phyloP scores from a whole-genome alignment of 2,888 invertebrate species.

The Phalangium opilio region DNA sequence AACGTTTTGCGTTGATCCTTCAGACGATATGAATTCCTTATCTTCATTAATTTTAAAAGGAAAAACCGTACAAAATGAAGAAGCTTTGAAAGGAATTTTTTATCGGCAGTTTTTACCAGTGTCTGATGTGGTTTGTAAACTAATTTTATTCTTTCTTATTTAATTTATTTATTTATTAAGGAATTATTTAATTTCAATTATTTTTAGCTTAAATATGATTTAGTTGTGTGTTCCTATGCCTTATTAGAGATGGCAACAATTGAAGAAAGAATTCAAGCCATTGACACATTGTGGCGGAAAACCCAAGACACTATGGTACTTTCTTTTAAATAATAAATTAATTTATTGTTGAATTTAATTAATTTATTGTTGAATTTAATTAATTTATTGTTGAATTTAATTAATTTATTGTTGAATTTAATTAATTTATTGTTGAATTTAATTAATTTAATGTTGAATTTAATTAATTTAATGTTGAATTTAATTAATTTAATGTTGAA shows the following conservation, averaged over 20 bases:
- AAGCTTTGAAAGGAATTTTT: conserved; percentile 42
- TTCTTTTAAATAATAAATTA: too few species aligned
- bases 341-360: too few species aligned
- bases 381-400: too few species aligned
- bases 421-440: too few species aligned
- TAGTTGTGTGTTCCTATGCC: conserved; percentile 64
- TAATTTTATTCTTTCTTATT: conserved; percentile 7
- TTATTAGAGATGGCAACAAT: conserved; percentile 59
- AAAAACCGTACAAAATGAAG: too few species aligned
- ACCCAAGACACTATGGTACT: conserved; percentile 58
- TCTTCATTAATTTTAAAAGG: conserved; percentile 51
- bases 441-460: background rate
- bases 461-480: too few species aligned
- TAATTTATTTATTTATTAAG: too few species aligned
- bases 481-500: too few species aligned
- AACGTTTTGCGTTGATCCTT: conserved; percentile 70
- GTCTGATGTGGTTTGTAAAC: conserved; percentile 35
- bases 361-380: too few species aligned
- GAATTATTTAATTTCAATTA: too few species aligned
- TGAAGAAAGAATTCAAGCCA: conserved; percentile 47
- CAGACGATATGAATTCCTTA: conserved; percentile 64
- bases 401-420: too few species aligned
- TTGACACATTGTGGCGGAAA: conserved; percentile 70
- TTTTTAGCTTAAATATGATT: conserved; percentile 48
- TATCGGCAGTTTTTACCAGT: conserved; percentile 70